Evolutionary conservation across 2,113 vertebrate species (phyloP).

Genomic region (Rattus rattus): DNA sequence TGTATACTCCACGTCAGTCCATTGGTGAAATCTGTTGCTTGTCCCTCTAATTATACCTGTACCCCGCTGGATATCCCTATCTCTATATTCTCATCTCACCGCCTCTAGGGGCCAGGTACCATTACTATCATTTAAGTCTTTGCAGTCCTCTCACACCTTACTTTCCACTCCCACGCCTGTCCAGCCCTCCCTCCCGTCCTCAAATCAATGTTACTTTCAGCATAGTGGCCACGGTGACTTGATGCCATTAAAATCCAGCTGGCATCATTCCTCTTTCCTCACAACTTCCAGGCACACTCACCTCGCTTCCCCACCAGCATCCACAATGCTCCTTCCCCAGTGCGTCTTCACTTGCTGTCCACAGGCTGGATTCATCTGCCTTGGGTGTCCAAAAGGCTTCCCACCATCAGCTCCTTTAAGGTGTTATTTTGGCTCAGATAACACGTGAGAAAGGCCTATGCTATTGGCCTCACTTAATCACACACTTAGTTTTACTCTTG

Average conservation of each 20-base stretch:
- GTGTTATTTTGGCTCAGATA: neutral
- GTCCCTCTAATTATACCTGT: neutral
- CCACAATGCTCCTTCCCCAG: neutral
- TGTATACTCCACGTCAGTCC: neutral
- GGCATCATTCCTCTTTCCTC: neutral
- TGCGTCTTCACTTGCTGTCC: neutral
- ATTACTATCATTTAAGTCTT: neutral
- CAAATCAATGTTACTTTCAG: neutral
- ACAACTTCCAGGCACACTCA: neutral
- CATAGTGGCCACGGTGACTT: neutral
- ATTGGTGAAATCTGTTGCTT: neutral
- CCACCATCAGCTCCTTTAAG: too few relatives aligned
- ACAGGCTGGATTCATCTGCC: neutral
- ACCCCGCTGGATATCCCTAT: neutral
- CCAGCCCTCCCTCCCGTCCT: too few relatives aligned
- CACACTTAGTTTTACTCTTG: neutral
- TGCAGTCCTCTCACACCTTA: too few relatives aligned
- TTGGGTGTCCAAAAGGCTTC: neutral
- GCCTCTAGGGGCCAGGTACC: neutral
- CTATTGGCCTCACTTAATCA: neutral
- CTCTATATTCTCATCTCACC: neutral
- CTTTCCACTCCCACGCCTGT: too few relatives aligned
- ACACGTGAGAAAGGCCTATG: neutral
- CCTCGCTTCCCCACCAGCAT: neutral
- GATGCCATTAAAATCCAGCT: neutral